Evolutionary conservation across 2,113 vertebrate species (phyloP).

Genomic region (zebrafish (Danio rerio)): DNA sequence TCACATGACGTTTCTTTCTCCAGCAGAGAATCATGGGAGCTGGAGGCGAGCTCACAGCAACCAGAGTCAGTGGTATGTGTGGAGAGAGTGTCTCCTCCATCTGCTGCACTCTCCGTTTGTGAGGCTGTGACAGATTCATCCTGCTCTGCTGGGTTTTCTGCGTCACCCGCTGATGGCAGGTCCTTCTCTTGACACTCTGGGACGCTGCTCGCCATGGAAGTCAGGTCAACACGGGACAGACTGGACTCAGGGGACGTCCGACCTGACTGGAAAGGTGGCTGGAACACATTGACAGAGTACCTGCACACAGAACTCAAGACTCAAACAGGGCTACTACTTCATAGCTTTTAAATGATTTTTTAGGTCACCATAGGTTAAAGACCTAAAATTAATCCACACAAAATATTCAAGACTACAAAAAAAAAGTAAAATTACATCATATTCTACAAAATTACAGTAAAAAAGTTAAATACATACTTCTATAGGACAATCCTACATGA

Average conservation of each 20-base stretch:
- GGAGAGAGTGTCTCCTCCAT: constrained; percentile 69
- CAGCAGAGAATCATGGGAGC: constrained; percentile 72
- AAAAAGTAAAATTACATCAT: not conserved
- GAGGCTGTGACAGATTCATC: constrained; percentile 50
- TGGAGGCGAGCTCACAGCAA: constrained; percentile 80
- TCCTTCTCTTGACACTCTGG: constrained; percentile 65
- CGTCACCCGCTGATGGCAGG: constrained; percentile 2
- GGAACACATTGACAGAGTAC: constrained; percentile 97
- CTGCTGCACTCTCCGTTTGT: constrained; percentile 54
- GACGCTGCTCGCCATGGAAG: constrained; percentile 66
- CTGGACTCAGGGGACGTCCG: constrained; percentile 85
- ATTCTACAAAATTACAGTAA: not conserved
- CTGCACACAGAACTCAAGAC: constrained; percentile 56
- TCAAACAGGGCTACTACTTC: not conserved
- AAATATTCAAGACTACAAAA: not conserved
- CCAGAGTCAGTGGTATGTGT: constrained; percentile 82
- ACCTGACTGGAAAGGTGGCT: constrained; percentile 92
- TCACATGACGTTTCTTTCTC: constrained; percentile 89
- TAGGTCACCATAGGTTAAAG: too few species aligned
- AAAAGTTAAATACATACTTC: too few species aligned
- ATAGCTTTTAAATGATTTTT: not conserved
- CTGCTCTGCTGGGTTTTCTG: constrained; percentile 37
- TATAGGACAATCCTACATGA: not conserved
- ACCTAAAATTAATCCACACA: too few species aligned
- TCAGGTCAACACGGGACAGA: constrained; percentile 68